phyloP scores from a whole-genome alignment of 2,888 invertebrate genomes.

The Agonum fuliginosum region DNA sequence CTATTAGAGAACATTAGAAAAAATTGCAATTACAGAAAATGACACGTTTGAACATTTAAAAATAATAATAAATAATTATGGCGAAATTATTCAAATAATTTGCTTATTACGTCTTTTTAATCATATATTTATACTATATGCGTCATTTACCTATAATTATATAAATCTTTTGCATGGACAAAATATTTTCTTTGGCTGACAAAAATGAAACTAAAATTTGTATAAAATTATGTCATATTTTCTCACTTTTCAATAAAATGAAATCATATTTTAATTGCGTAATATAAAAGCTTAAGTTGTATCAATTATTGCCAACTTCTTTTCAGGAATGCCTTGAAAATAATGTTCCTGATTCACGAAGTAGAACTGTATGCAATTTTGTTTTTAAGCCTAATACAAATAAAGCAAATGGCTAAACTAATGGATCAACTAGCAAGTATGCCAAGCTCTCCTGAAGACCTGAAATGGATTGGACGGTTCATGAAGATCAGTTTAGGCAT shows the following conservation, averaged over 20 bases:
- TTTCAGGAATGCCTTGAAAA: constrained; percentile 41
- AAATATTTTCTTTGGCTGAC: background rate
- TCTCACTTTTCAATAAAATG: too few relatives aligned
- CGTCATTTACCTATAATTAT: too few relatives aligned
- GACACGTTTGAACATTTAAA: background rate
- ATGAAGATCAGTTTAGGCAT: constrained; percentile 18
- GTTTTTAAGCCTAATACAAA: constrained; percentile 27
- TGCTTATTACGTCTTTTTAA: too few relatives aligned
- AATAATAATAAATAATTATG: too few relatives aligned
- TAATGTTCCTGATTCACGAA: constrained; percentile 36
- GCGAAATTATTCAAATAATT: too few relatives aligned
- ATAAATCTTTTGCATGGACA: background rate
- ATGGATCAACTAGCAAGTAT: constrained; percentile 27
- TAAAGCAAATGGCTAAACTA: constrained; percentile 23
- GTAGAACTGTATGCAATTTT: constrained; percentile 46
- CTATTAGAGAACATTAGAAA: background rate
- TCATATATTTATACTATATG: too few relatives aligned
- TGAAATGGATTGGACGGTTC: constrained; percentile 32
- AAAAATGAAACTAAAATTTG: background rate
- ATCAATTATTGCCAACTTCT: background rate
- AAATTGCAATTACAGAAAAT: background rate
- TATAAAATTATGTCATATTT: too few relatives aligned
- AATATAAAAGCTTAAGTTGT: too few relatives aligned
- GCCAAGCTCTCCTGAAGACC: constrained; percentile 26
- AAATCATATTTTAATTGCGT: too few relatives aligned